A percentile compares a stretch with the other conserved stretches of the same genome.
Evolutionary conservation across 2,888 invertebrate genomes (phyloP).

Genomic region (Trachelus tabidus): DNA sequence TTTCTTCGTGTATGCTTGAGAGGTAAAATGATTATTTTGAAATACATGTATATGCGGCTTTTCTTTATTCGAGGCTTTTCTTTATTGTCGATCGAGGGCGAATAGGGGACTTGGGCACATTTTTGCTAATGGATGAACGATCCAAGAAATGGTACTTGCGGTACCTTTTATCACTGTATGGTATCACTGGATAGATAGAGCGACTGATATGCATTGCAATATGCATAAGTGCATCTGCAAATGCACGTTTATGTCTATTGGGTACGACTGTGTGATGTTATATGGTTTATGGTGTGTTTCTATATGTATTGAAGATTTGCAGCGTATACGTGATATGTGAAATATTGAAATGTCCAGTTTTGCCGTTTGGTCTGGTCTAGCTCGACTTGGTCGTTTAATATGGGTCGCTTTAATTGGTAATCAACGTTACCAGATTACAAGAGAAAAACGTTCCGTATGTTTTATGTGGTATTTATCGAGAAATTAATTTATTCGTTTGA

Average conservation of each 20-base stretch:
- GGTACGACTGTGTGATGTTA: not conserved
- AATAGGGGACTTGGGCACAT: too few relatives aligned
- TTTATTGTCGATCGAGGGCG: not conserved
- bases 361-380: not conserved
- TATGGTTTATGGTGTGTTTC: not conserved
- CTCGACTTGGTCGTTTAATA: not conserved
- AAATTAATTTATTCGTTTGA: too few relatives aligned
- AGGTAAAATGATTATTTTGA: not conserved
- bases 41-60: not conserved
- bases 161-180: not conserved
- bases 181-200: constrained; percentile 37
- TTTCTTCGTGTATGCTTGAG: not conserved
- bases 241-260: not conserved
- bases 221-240: constrained; percentile 44
- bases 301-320: not conserved
- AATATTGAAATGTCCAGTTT: constrained; percentile 8
- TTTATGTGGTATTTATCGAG: too few relatives aligned
- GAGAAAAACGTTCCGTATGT: not conserved
- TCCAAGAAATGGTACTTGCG: not conserved
- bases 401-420: not conserved
- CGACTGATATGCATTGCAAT: constrained; percentile 42
- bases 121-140: too few relatives aligned
- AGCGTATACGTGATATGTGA: not conserved
- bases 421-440: not conserved
- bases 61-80: not conserved